Percentiles rank a stretch among this genome's conserved stretches.
Evolutionary conservation across 2,797 vertebrate species (phyloP).

Genomic region (Synaphobranchus kaupii): DNA sequence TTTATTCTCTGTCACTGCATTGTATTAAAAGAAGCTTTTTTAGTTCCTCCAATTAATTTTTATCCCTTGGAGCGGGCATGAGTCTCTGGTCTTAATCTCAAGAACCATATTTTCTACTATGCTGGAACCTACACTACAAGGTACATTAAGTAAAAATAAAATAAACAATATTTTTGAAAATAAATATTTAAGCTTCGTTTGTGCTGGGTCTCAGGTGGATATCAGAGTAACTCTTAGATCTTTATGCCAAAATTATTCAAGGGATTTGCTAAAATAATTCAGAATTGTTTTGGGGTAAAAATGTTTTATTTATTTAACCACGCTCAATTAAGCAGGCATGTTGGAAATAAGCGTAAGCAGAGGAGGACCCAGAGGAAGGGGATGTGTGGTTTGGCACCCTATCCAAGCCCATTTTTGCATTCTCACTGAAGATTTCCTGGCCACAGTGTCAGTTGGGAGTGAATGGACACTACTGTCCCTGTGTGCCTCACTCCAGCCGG

Average conservation of each 20-base stretch:
- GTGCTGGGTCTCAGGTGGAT: not conserved
- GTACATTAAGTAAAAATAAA: not conserved
- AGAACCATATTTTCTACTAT: not conserved
- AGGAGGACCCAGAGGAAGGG: not conserved
- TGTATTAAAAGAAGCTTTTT: not conserved
- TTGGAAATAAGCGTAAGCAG: not conserved
- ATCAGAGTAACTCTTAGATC: not conserved
- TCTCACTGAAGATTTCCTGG: not conserved
- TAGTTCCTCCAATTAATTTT: not conserved
- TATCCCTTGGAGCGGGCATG: not conserved
- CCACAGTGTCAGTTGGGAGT: not conserved
- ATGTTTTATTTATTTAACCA: no score
- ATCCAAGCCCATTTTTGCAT: not conserved
- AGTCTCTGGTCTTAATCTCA: not conserved
- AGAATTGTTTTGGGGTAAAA: not conserved
- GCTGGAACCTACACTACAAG: not conserved
- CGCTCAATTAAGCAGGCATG: not conserved
- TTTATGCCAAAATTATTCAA: not conserved
- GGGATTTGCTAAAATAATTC: not conserved
- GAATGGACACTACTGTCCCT: not conserved
- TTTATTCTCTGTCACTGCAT: not conserved
- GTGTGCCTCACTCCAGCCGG: not conserved
- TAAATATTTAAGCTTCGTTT: not conserved
- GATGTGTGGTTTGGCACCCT: not conserved
- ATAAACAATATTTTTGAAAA: not conserved